phyloP scores from a whole-genome alignment of 2,888 invertebrate genomes.

The Papilio gigon region DNA sequence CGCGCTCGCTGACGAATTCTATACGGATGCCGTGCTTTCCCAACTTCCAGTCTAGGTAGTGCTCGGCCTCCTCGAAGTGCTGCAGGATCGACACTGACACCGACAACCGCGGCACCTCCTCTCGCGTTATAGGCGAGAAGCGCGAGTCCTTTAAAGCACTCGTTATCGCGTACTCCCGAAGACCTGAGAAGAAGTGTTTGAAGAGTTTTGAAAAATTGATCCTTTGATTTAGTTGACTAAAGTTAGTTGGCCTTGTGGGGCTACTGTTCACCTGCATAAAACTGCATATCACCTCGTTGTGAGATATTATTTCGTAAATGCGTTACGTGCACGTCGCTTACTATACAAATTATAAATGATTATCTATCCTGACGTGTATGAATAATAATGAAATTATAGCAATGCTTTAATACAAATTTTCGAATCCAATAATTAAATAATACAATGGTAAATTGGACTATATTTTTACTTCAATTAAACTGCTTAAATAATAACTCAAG shows the following conservation, averaged over 20 bases:
- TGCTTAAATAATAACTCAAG: not conserved
- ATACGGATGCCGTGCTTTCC: conserved; percentile 99
- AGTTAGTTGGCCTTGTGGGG: not conserved
- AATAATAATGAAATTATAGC: not conserved
- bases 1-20: conserved; percentile 96
- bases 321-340: not conserved
- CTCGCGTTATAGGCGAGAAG: conserved; percentile 96
- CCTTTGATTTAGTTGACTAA: not conserved
- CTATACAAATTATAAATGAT: not conserved
- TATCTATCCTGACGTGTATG: not conserved
- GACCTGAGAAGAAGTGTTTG: conserved; percentile 80
- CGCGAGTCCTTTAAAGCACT: conserved; percentile 99
- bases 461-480: no score
- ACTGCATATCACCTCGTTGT: not conserved
- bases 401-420: no score
- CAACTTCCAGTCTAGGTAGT: conserved; percentile 98
- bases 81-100: conserved; percentile 98
- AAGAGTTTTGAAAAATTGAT: not conserved
- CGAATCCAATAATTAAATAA: no score
- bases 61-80: conserved; percentile 96
- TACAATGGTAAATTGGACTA: no score
- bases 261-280: not conserved
- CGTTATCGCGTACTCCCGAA: conserved; percentile 98
- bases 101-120: conserved; percentile 95
- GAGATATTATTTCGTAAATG: no score